Base-by-base conservation (phyloP, 2,797 vertebrate genomes). In the Cichlasoma orientale region DNA sequence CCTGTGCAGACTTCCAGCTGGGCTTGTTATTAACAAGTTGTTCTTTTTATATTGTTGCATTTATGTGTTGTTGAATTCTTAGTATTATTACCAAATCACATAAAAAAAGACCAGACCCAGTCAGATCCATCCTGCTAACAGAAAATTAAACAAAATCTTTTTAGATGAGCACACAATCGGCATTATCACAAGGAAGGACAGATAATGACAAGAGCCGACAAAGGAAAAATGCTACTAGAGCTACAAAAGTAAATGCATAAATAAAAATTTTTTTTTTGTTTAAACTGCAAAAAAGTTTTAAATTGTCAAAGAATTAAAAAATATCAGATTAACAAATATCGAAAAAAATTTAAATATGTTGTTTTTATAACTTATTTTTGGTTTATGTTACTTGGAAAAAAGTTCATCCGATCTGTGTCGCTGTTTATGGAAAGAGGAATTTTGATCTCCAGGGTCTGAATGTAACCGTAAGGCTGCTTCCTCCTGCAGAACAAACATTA, bases 271-370 rank as follows among this genome's bases (percentile, higher is more conserved):
- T n/a, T 31, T 31, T 31, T 36, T 36, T 36, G 36, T 36, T 36
- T 36, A 36, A 50, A 47, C 16, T 47, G 16, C 6, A 47, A 47
- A 38, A 18, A 47, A 47, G 5, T n/a, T n/a, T 41, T n/a, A 14
- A 0, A 3, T 38, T 23, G 0, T 61, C 58, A 61, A 0, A 61
- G 23, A 41, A 41, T 61, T 38, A 38, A 38, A 38, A 23, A 61
- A 3, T 0, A 23, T 41, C 0, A 41, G 23, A 41, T 38, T 8
- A 38, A 2, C n/a, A 61, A 61, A 23, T 23, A 61, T 38, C 0
- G 7, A 5, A 0, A n/a, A 61, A 61, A 61, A 1, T 12, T 38
- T 38, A 61, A 61, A 38, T 0, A 23, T 23, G 0, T 25, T 23
- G 23, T 18, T 44, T 7, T 44, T 63, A 44, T 38, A 4, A 5